Base-by-base conservation (phyloP, 2,113 vertebrate genomes). In the Paramormyrops kingsleyae region DNA sequence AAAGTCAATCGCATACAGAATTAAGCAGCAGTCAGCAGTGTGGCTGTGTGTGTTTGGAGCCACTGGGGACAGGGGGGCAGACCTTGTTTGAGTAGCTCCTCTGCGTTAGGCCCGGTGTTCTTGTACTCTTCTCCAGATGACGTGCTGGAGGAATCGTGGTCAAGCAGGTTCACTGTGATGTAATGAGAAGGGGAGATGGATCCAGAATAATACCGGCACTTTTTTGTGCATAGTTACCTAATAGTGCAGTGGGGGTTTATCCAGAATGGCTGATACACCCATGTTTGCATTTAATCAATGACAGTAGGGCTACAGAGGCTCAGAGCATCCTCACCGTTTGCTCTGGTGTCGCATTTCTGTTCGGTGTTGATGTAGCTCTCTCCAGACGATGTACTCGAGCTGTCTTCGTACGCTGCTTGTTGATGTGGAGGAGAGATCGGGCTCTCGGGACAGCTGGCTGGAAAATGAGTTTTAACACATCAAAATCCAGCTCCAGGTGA, bases 51-150 rank as follows among this genome's bases (percentile, higher is more conserved):
- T 39, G 44, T 83, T 83, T 83, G 46, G 46, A 2, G 49, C 21
- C 47, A 49, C 3, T 6, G 83, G 85, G 85, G 13, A 50, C n/a
- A 31, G 10, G 50, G 80, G 46, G 31, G 85, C 52, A 52, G 44
- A 89, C 83, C 89, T 86, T 47, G 59, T 49, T 17, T 90, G 24
- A 52, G n/a, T 50, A 56, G 66, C 35, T 83, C 59, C 35, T 83
- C 87, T 2, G 19, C 24, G 0, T 17, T 27, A 8, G 44, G 27
- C 5, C 85, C 85, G 1, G 85, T 87, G 85, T 87, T 87, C 50
- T 56, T 83, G 56, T 93, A 93, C 89, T 66, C 90, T 62, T 93
- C 92, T 0, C 66, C 91, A 77, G 93, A 93, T 15, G 90, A 93
- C 3, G 91, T 93, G 87, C 93, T 92, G 56, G 85, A 89, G 15